Evolutionary conservation across 1,140 invertebrate genomes (phyloP).

Genomic region (Melipona quadrifasciata): DNA sequence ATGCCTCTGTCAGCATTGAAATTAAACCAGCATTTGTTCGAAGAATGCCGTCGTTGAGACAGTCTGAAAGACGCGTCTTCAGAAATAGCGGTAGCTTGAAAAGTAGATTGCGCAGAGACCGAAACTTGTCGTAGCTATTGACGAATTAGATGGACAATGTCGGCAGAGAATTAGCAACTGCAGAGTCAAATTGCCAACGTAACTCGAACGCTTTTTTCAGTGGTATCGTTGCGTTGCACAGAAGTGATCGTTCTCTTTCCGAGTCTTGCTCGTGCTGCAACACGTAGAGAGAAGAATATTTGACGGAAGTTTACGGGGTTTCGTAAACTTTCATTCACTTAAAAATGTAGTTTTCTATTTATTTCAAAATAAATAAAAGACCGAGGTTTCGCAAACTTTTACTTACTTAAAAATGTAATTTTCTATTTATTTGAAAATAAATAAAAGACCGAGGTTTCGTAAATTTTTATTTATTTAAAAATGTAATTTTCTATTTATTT

Average conservation of each 20-base stretch:
- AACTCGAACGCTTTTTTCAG: too few relatives aligned
- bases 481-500: too few relatives aligned
- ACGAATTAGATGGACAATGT: not conserved
- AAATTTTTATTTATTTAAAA: too few relatives aligned
- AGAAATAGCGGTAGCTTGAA: slow-evolving; percentile 35
- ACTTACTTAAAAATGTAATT: too few relatives aligned
- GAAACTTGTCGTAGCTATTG: not conserved
- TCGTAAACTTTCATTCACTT: too few relatives aligned
- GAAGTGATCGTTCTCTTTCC: not conserved
- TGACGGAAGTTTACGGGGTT: not conserved
- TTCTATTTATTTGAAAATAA: too few relatives aligned
- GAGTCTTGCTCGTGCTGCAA: not conserved
- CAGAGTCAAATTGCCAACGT: not conserved
- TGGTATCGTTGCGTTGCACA: not conserved
- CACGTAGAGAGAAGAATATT: not conserved
- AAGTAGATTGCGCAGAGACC: slow-evolving; percentile 17
- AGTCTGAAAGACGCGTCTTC: not conserved
- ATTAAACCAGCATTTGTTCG: not conserved
- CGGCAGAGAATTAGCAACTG: not conserved
- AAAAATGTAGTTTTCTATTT: too few relatives aligned
- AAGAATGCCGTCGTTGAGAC: not conserved
- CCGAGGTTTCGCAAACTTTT: too few relatives aligned
- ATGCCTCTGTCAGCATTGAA: not conserved
- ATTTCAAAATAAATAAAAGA: too few relatives aligned
- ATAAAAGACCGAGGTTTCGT: too few relatives aligned